Evolutionary conservation across 2,888 invertebrate species (phyloP), one percentile per base, ranked within the genome.

Genomic region (Neria commutata): DNA sequence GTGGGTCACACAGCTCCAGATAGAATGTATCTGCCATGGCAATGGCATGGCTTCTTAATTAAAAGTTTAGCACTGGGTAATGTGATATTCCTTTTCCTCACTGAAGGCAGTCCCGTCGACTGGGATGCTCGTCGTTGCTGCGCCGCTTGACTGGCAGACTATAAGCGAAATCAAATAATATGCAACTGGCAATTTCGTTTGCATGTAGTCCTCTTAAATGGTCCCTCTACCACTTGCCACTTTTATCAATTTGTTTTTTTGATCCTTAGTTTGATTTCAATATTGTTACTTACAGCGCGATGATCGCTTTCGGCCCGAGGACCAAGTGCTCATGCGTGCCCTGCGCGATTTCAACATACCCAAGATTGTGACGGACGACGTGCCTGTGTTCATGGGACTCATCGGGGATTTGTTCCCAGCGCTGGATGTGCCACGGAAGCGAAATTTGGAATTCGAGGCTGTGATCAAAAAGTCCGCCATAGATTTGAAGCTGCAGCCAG

Each of bases 371-470:
- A 93, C 95, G 0, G 95, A 96, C 71, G 96, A 96, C 76, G 87
- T 90, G 58, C 90, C 94, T 0, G 91, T 96, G 1, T 96, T 96
- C 78, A 92, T 96, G 93, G 96, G 95, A 14, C 85, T 96, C 21
- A 95, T 96, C 67, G 93, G 94, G 0, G 96, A 96, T 78, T 83
- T 96, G 62, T 96, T 96, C 83, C 96, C 96, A 0, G 91, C 95
- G 0, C 84, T 96, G 17, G 94, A 96, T 76, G 95, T 96, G 5
- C 95, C 95, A 0, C 86, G 95, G 64, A 95, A 95, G 79, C 84
- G 92, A 53, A 91, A 92, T 78, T 72, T 87, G 2, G 93, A 94
- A 11, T 94, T 96, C 78, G 96, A 97, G 80, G 88, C 88, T 69
- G 84, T 86, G 60, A 87, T 94, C 33, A 87, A 89, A 63, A 86